These are phyloP conservation scores for Linepithema humile DNA, from an alignment of 1,140 invertebrate genomes.

Conservation along the genomic window DNA sequence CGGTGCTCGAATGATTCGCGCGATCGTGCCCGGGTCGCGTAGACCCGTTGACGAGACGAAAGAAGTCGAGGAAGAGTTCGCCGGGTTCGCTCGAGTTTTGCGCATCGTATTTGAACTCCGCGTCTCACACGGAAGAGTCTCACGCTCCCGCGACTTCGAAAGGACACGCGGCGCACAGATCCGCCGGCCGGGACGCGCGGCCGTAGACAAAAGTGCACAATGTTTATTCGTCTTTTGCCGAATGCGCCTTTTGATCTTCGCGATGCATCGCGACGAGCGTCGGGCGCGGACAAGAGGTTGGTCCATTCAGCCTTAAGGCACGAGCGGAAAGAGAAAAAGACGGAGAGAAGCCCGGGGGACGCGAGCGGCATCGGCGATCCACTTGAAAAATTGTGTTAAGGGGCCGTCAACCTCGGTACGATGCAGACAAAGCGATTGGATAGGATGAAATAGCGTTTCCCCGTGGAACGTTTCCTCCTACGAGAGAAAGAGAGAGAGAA, in stretches of 20 bases:
- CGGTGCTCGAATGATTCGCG: slow-evolving; percentile 2
- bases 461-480: slow-evolving; percentile 48
- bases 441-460: slow-evolving; percentile 58
- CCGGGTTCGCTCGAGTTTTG: slow-evolving; percentile 3
- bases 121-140: slow-evolving; percentile 9
- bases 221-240: slow-evolving; percentile 54
- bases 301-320: neutral
- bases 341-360: neutral
- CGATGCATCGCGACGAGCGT: neutral
- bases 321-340: neutral
- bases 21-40: neutral
- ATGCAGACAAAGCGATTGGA: slow-evolving; percentile 65
- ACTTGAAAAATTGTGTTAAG: slow-evolving; percentile 66
- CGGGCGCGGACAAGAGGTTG: neutral
- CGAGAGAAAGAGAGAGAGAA: neutral
- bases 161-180: slow-evolving; percentile 14
- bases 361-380: slow-evolving; percentile 18
- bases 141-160: slow-evolving; percentile 40
- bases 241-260: slow-evolving; percentile 45
- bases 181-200: neutral
- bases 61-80: neutral
- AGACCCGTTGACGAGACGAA: neutral
- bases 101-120: slow-evolving; percentile 37
- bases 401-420: slow-evolving; percentile 59
- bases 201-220: slow-evolving; percentile 40